These are phyloP conservation scores for Philopotamus ludificatus DNA, from an alignment of 1,140 invertebrate species.

Conservation along the genomic window DNA sequence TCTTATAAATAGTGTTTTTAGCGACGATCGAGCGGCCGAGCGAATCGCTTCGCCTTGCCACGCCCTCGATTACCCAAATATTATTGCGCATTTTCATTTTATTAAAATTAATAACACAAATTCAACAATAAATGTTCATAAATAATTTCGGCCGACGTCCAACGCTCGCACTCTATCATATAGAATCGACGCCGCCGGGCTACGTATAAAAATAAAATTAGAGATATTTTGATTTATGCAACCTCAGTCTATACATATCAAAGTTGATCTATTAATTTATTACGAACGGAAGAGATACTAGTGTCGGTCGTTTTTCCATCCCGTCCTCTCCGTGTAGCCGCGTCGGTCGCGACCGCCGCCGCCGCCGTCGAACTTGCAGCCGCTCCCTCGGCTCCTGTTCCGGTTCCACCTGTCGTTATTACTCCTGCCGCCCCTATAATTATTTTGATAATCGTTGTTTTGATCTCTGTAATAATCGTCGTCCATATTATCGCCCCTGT, in stretches of 20 bases:
- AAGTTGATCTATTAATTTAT: constrained; percentile 25
- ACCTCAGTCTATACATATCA: constrained; percentile 21
- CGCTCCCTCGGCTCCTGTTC: constrained; percentile 39
- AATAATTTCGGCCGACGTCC: no score
- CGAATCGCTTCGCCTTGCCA: no score
- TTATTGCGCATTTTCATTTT: no score
- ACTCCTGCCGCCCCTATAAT: constrained; percentile 48
- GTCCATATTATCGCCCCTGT: constrained; percentile 52
- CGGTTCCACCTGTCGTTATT: constrained; percentile 52
- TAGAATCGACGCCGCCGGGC: no score
- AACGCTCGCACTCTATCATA: no score
- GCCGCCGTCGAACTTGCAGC: constrained; percentile 48
- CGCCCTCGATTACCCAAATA: no score
- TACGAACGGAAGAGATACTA: constrained; percentile 44
- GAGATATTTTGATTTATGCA: no score
- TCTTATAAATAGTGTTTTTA: no score
- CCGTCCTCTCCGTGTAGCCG: constrained; percentile 50
- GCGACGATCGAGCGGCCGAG: no score
- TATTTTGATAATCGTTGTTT: constrained; percentile 48
- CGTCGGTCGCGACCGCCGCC: constrained; percentile 55
- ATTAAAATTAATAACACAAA: no score
- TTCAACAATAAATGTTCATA: no score
- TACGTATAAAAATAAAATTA: no score
- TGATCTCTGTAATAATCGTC: constrained; percentile 50
- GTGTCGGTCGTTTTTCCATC: constrained; percentile 54